These are phyloP conservation scores for Capitella teleta DNA, from an alignment of 1,140 invertebrate species.

Conservation along the genomic window DNA sequence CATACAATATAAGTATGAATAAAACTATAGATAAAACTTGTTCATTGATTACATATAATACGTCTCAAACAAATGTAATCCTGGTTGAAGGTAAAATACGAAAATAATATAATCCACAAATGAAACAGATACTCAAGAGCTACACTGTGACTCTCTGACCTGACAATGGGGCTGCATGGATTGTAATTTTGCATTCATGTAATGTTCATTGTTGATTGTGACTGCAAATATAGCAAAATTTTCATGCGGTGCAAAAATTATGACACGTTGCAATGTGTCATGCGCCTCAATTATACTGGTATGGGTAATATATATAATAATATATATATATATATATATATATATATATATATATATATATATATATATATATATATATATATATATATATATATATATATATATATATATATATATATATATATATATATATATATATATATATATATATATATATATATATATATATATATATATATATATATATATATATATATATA, in stretches of 20 bases:
- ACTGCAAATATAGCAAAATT: neutral
- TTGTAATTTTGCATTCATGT: neutral
- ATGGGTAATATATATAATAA: neutral
- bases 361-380: conserved; percentile 1
- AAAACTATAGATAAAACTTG: no score
- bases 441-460: conserved; percentile 1
- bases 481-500: conserved; percentile 1
- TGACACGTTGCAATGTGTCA: no score
- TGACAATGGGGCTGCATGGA: neutral
- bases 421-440: conserved; percentile 1
- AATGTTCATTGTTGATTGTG: neutral
- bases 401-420: conserved; percentile 1
- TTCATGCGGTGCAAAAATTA: neutral
- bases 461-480: conserved; percentile 1
- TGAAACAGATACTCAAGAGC: no score
- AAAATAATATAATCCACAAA: no score
- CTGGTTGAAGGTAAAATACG: no score
- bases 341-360: conserved; percentile 1
- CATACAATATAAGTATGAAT: no score
- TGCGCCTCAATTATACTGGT: neutral
- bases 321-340: conserved; percentile 7
- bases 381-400: conserved; percentile 2
- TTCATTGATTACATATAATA: no score
- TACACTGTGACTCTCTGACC: neutral
- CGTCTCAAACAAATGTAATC: no score